These are phyloP conservation scores for Neostethus bicornis DNA, from an alignment of 2,797 vertebrate genomes.

Conservation along the genomic window DNA sequence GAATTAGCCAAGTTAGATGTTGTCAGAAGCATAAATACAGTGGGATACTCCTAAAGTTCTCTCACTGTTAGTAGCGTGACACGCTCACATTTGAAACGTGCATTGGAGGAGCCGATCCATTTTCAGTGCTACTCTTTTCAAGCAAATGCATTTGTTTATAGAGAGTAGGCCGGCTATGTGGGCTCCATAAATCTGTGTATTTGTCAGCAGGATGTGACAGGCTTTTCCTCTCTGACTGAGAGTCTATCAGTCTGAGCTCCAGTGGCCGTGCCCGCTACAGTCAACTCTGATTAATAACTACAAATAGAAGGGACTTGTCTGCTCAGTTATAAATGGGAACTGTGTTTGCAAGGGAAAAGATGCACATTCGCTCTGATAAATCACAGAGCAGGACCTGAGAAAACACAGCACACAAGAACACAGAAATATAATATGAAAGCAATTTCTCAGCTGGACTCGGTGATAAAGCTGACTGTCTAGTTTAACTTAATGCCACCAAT, in stretches of 20 bases:
- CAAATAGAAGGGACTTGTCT: conserved; percentile 77
- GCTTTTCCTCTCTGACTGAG: conserved; percentile 79
- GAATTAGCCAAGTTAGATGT: conserved; percentile 66
- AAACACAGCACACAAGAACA: conserved; percentile 61
- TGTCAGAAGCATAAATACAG: conserved; percentile 40
- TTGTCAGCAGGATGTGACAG: conserved; percentile 79
- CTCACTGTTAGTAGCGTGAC: conserved; percentile 12
- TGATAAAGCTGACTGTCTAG: conserved; percentile 72
- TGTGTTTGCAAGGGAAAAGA: conserved; percentile 71
- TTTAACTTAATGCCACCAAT: conserved; percentile 76
- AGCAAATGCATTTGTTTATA: conserved; percentile 76
- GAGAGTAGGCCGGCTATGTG: conserved; percentile 69
- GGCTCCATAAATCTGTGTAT: conserved; percentile 79
- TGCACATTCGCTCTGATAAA: conserved; percentile 76
- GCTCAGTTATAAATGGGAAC: conserved; percentile 74
- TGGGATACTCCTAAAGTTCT: conserved; percentile 58
- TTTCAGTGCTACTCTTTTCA: conserved; percentile 69
- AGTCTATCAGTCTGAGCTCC: conserved; percentile 81
- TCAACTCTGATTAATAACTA: conserved; percentile 84
- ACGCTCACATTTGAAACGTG: conserved; percentile 56
- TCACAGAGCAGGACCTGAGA: conserved; percentile 58
- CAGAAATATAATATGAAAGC: conserved; percentile 73
- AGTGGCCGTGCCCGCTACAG: conserved; percentile 76
- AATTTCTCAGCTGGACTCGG: conserved; percentile 65
- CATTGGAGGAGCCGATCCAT: conserved; percentile 58